These are phyloP conservation scores for Diaperis boleti DNA, from an alignment of 2,888 invertebrate species.

Conservation along the genomic window DNA sequence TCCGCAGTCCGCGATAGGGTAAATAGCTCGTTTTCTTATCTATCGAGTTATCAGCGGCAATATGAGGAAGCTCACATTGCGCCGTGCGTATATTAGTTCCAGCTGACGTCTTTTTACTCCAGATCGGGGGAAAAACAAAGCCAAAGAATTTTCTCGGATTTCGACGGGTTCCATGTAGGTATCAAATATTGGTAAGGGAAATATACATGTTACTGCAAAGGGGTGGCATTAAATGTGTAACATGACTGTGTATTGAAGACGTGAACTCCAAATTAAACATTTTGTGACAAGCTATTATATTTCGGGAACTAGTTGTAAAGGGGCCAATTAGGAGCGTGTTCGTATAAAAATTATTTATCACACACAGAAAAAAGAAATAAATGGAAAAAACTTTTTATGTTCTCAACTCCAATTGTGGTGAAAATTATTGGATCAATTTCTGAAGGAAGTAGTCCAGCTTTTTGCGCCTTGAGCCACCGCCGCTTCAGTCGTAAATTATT, in stretches of 20 bases:
- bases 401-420: too few relatives aligned
- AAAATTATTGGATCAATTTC: too few relatives aligned
- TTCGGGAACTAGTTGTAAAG: not conserved
- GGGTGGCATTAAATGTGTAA: not conserved
- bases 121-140: not conserved
- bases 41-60: slow-evolving; percentile 30
- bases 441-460: too few relatives aligned
- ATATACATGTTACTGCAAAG: not conserved
- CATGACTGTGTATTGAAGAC: not conserved
- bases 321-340: slow-evolving; percentile 5
- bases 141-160: slow-evolving; percentile 7
- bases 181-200: slow-evolving; percentile 7
- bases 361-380: too few relatives aligned
- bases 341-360: too few relatives aligned
- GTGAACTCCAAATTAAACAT: slow-evolving; percentile 3
- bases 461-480: too few relatives aligned
- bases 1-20: slow-evolving; percentile 12
- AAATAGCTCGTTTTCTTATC: slow-evolving; percentile 30
- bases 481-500: slow-evolving; percentile 19
- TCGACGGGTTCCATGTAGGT: not conserved
- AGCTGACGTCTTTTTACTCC: slow-evolving; percentile 10
- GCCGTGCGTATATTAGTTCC: slow-evolving; percentile 22
- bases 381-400: too few relatives aligned
- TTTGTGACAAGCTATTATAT: slow-evolving; percentile 9
- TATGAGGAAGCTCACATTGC: slow-evolving; percentile 27